Evolutionary conservation across 2,888 invertebrate genomes (phyloP).

Genomic region (Rhingia rostrata): DNA sequence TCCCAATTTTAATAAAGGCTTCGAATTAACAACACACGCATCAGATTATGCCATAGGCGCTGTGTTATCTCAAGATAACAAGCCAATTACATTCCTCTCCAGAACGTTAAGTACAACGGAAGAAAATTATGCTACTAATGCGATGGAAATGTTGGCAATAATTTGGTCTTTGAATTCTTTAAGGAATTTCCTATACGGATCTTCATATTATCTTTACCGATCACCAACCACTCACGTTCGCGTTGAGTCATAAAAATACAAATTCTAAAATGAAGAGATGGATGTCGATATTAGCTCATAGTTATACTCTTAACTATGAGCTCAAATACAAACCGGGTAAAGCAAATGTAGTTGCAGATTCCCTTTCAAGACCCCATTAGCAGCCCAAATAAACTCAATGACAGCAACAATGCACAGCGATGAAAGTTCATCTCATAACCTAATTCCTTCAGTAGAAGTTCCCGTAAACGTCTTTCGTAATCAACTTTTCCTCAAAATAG

Average conservation of each 20-base stretch:
- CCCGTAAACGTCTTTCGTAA: constrained; percentile 46
- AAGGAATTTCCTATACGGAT: background rate
- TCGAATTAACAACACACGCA: constrained; percentile 46
- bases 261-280: constrained; percentile 38
- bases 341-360: constrained; percentile 31
- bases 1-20: constrained; percentile 23
- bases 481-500: constrained; percentile 38
- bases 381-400: constrained; percentile 19
- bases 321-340: constrained; percentile 15
- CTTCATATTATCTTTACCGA: constrained; percentile 22
- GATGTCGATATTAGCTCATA: constrained; percentile 27
- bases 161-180: background rate
- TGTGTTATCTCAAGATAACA: constrained; percentile 24
- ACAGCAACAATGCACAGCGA: constrained; percentile 34
- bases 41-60: constrained; percentile 34
- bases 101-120: constrained; percentile 25
- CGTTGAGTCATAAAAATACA: constrained; percentile 28
- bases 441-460: constrained; percentile 34
- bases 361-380: constrained; percentile 17
- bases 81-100: no score
- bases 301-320: constrained; percentile 32
- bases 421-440: constrained; percentile 36
- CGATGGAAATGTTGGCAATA: constrained; percentile 31
- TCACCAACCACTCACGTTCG: constrained; percentile 30
- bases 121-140: constrained; percentile 40